Evolutionary conservation across 2,797 vertebrate genomes (phyloP), one percentile per base, ranked within the genome.

Genomic region (Lagodon rhomboides): DNA sequence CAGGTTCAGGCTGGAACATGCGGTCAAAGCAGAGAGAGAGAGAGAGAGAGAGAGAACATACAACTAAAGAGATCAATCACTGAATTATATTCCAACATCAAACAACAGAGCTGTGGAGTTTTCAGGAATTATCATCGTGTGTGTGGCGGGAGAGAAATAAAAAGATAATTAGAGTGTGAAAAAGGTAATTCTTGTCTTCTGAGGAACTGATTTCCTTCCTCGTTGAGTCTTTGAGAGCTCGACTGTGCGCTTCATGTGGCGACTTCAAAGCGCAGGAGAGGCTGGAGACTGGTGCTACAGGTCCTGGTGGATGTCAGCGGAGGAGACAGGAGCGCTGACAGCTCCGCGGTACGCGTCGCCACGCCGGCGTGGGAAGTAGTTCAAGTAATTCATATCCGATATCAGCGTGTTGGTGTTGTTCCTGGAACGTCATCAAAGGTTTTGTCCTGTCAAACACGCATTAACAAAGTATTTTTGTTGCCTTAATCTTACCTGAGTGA

Each of bases 1-100:
- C 78, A 79, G 80, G 84, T 84, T 76, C 76, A 20, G 68, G 53
- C 89, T 75, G 80, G 63, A 83, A 84, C 82, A 77, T 80, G 77
- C 53, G 75, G 82, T 88, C 92, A 89, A 83, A 84, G 85, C 53
- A 25, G 30, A 3, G 6, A 81, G 63, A 75, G 68, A 71, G 51
- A 75, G 38, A 58, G 53, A 44, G 41, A 43, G 46, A 81, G 63
- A 75, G 68, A 71, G 55, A 81, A 79, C 54, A 61, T 56, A 55
- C n/a, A 51, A 49, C 64, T 70, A 44, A 75, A 79, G 81, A 82
- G 61, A 89, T 89, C 72, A 83, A 84, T 88, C 75, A 76, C 55
- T 77, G 54, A 82, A 86, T 84, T 73, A 64, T 65, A 73, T 80
- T 47, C 44, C 23, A 51, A 47, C 75, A 34, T 61, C 53, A 73